A percentile compares a stretch with the other conserved stretches of the same genome.
Conservation (phyloP, 1,140 invertebrate genomes). For the Aleiodes sp. region DNA sequence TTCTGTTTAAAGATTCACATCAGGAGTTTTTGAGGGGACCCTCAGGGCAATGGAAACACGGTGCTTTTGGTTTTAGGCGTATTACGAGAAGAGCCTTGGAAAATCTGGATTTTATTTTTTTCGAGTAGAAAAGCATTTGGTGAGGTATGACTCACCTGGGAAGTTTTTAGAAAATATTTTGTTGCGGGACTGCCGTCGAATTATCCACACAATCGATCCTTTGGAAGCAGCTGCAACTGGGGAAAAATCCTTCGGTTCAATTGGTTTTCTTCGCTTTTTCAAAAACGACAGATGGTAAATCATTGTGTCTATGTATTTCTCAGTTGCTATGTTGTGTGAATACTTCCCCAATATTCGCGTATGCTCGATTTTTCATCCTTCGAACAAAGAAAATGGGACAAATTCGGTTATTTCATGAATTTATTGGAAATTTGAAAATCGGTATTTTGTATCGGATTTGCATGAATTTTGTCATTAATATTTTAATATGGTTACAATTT, state of each 20-base stretch:
- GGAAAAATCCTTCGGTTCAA: background rate
- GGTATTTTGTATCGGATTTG: no score
- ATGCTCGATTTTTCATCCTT: no score
- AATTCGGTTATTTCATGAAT: no score
- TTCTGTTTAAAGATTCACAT: conserved; percentile 25
- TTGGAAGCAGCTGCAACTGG: background rate
- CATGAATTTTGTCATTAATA: no score
- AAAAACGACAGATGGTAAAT: conserved; percentile 16
- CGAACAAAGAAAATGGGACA: no score
- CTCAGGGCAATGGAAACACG: conserved; percentile 3
- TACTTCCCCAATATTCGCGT: no score
- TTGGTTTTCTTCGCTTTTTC: background rate
- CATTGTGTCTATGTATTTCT: background rate
- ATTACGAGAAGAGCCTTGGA: background rate
- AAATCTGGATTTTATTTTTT: background rate
- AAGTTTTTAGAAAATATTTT: background rate
- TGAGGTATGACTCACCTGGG: background rate
- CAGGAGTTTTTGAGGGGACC: conserved; percentile 7
- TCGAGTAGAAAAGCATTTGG: background rate
- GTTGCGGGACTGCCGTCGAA: background rate
- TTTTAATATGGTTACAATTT: no score
- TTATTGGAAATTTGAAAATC: no score
- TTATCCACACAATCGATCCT: conserved; percentile 13
- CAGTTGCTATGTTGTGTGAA: background rate
- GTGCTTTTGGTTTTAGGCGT: background rate